A percentile compares a stretch with the other conserved stretches of the same genome.
Evolutionary conservation across 1,140 invertebrate genomes (phyloP).

Genomic region (Matsumurasca onukii): DNA sequence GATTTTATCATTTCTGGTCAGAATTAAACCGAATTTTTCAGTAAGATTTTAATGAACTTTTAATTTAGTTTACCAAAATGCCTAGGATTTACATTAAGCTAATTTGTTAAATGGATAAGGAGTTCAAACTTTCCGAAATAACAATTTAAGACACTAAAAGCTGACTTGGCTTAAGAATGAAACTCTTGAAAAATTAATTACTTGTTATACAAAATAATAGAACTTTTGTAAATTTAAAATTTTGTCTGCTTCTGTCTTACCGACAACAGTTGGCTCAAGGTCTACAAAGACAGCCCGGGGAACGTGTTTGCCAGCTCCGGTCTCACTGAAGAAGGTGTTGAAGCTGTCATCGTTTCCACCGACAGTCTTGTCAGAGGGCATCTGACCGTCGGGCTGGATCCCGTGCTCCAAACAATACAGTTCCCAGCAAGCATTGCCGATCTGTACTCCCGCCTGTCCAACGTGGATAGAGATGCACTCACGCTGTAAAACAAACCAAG

Average conservation of each 20-base stretch:
- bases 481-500: constrained; percentile 52
- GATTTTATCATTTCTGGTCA: no score
- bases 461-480: constrained; percentile 69
- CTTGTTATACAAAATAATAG: no score
- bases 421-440: constrained; percentile 79
- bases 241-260: constrained; percentile 40
- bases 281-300: constrained; percentile 66
- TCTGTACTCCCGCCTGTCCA: constrained; percentile 69
- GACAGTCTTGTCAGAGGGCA: constrained; percentile 73
- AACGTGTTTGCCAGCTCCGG: constrained; percentile 61
- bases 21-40: no score
- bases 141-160: no score
- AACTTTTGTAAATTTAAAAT: no score
- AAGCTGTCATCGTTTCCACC: constrained; percentile 76
- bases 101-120: no score
- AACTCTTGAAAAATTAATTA: no score
- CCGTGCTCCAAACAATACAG: constrained; percentile 80
- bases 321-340: constrained; percentile 56
- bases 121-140: no score
- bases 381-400: constrained; percentile 84
- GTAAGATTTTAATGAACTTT: no score
- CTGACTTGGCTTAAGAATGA: no score
- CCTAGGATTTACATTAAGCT: no score
- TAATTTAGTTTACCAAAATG: no score
- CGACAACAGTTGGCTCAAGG: constrained; percentile 67